Conservation (phyloP, 2,888 invertebrate genomes). For the Sinohyriopsis cumingii region DNA sequence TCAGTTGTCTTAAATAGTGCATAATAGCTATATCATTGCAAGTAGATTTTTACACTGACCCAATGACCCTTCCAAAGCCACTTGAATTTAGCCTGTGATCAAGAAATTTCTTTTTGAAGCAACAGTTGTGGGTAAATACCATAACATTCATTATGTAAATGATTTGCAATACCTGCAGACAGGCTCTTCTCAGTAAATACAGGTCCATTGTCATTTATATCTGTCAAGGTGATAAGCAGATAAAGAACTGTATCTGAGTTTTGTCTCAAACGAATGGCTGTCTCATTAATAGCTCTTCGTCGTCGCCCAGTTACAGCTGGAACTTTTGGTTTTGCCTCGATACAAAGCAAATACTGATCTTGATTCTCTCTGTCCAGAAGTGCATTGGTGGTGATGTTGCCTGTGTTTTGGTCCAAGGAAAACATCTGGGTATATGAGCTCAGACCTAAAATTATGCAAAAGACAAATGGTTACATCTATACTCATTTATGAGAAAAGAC, state of each 20-base stretch:
- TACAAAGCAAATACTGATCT: slow-evolving; percentile 80
- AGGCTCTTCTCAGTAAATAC: slow-evolving; percentile 24
- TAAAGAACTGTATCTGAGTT: slow-evolving; percentile 36
- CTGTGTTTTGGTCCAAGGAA: slow-evolving; percentile 25
- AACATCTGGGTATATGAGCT: slow-evolving; percentile 13
- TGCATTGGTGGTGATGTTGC: slow-evolving; percentile 67
- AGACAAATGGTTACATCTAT: too few species aligned
- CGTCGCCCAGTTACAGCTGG: slow-evolving; percentile 74
- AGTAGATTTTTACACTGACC: too few species aligned
- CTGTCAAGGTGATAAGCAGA: slow-evolving; percentile 41
- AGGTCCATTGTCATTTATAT: slow-evolving; percentile 59
- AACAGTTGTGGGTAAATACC: not conserved
- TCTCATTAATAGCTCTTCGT: slow-evolving; percentile 26
- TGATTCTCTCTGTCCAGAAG: slow-evolving; percentile 83
- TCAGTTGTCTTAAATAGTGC: too few species aligned
- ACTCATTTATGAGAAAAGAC: too few species aligned
- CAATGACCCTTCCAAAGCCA: not conserved
- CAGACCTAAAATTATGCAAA: not conserved
- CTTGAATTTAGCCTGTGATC: not conserved
- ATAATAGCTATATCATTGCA: too few species aligned
- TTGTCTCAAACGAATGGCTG: not conserved
- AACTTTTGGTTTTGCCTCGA: slow-evolving; percentile 81
- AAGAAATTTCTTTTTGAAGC: not conserved
- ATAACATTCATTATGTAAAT: not conserved
- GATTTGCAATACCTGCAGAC: slow-evolving; percentile 12